Percentiles rank a stretch among this genome's conserved stretches.
Evolutionary conservation across 2,113 vertebrate genomes (phyloP).

Genomic region (Myrmophylax atrothorax): DNA sequence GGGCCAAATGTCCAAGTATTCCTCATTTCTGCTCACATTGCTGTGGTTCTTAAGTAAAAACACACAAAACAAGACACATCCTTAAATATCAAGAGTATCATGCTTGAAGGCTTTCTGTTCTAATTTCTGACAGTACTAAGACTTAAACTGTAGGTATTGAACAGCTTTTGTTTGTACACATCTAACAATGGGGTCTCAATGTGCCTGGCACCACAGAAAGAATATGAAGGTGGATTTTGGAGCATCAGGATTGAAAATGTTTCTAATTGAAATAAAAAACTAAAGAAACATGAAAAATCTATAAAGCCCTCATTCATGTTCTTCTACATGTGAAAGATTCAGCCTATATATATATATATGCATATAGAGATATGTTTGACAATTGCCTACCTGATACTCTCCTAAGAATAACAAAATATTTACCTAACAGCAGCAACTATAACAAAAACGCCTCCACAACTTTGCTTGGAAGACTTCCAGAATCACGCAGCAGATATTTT

Average conservation of each 20-base stretch:
- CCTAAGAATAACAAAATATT: conserved; percentile 27
- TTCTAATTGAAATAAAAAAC: background rate
- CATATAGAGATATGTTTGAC: background rate
- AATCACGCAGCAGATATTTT: background rate
- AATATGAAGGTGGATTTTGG: background rate
- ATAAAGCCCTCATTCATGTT: background rate
- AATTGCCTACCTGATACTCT: background rate
- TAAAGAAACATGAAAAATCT: background rate
- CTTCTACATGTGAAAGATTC: background rate
- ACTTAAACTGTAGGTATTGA: background rate
- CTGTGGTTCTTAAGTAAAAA: background rate
- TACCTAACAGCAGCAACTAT: background rate
- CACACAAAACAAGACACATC: background rate
- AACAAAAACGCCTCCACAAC: background rate
- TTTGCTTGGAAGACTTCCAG: background rate
- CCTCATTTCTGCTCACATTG: background rate
- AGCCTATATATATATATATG: background rate
- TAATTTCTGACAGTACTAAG: background rate
- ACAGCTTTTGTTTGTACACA: background rate
- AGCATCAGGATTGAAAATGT: background rate
- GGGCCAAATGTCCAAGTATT: background rate
- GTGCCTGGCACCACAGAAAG: background rate
- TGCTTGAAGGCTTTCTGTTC: background rate
- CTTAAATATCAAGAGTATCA: background rate
- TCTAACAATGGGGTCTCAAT: background rate